A percentile compares a stretch with the other conserved stretches of the same genome.
Evolutionary conservation across 2,888 invertebrate genomes (phyloP).

Genomic region (Dynastes maya): DNA sequence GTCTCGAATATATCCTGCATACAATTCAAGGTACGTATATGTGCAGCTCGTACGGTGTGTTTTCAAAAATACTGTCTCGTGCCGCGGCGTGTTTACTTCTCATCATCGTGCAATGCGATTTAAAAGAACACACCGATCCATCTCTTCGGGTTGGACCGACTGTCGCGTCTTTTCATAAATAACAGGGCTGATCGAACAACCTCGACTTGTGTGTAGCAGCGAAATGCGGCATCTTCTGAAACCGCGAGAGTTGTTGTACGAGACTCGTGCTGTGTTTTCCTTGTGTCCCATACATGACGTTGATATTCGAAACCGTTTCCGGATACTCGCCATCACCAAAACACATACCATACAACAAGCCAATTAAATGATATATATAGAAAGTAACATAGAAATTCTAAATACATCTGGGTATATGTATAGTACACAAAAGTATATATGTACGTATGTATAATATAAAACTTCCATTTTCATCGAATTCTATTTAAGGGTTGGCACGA

Average conservation of each 20-base stretch:
- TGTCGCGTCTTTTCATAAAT: constrained; percentile 59
- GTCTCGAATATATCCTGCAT: background rate
- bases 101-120: constrained; percentile 44
- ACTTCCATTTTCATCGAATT: too few relatives aligned
- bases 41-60: background rate
- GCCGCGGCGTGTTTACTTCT: constrained; percentile 39
- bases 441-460: too few relatives aligned
- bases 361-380: constrained; percentile 34
- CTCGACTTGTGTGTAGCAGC: constrained; percentile 53
- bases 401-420: too few relatives aligned
- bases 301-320: constrained; percentile 47
- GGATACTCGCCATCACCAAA: constrained; percentile 33
- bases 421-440: too few relatives aligned
- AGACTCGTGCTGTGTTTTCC: constrained; percentile 51
- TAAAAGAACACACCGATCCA: constrained; percentile 36
- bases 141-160: constrained; percentile 30
- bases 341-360: constrained; percentile 14
- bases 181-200: constrained; percentile 58
- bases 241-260: constrained; percentile 48
- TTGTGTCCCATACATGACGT: constrained; percentile 42
- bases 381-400: too few relatives aligned
- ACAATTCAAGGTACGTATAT: background rate
- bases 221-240: constrained; percentile 58
- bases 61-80: constrained; percentile 28
- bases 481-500: too few relatives aligned